Conservation (phyloP, 2,797 vertebrate genomes). For the Microcaecilia unicolor region DNA sequence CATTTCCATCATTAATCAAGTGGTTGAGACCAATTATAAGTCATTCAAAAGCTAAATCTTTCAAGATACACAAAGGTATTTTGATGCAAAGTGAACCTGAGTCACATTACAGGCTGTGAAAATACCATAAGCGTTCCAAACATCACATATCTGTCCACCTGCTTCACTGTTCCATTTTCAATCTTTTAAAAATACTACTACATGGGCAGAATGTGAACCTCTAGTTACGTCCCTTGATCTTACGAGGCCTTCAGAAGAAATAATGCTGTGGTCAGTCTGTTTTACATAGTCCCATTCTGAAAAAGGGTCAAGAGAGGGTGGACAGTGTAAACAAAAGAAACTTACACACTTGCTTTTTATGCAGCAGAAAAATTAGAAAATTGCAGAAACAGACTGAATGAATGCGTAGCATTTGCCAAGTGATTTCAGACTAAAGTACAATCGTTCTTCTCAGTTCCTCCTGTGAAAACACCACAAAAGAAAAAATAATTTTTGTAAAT, state of each 20-base stretch:
- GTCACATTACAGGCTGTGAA: conserved; percentile 2
- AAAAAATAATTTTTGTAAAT: conserved; percentile 15
- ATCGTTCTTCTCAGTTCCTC: conserved; percentile 32
- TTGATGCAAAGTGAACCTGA: not conserved
- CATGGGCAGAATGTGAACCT: too few species aligned
- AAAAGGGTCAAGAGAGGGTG: conserved; percentile 3
- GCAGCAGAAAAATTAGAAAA: conserved; percentile 37
- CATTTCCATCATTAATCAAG: too few species aligned
- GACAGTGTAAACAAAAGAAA: conserved; percentile 34
- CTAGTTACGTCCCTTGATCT: conserved; percentile 18
- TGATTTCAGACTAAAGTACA: conserved; percentile 24
- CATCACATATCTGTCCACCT: too few species aligned
- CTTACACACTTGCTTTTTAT: conserved; percentile 39
- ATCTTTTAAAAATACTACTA: too few species aligned
- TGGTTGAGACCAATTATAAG: too few species aligned
- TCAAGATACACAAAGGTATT: too few species aligned
- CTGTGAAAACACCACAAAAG: conserved; percentile 29
- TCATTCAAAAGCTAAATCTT: too few species aligned
- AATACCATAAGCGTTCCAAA: too few species aligned
- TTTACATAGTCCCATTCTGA: conserved; percentile 28
- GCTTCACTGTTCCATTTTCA: too few species aligned
- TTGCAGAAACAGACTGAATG: conserved; percentile 31
- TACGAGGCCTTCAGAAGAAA: conserved; percentile 13
- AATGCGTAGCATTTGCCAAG: conserved; percentile 20
- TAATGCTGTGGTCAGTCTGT: conserved; percentile 11